These are phyloP conservation scores for Paragorgia papillata DNA, from an alignment of 92 coral and sea anemone species.

Conservation along the genomic window DNA sequence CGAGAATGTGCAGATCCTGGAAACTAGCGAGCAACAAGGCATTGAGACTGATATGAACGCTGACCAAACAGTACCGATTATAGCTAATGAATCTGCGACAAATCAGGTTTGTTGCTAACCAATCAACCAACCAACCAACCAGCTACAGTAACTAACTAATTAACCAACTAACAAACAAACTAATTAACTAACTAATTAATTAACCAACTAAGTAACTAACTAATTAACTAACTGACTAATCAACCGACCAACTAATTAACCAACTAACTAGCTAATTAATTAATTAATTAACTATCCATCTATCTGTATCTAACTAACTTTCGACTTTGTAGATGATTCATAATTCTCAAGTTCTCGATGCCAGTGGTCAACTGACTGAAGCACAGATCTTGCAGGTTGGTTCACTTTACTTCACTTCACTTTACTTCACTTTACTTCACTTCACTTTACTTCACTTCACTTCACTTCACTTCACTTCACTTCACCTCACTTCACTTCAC, in stretches of 20 bases:
- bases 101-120: constrained; percentile 29
- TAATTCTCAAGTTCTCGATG: constrained; percentile 24
- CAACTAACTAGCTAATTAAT: too few relatives aligned
- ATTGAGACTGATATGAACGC: constrained; percentile 39
- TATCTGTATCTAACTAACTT: too few relatives aligned
- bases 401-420: not conserved
- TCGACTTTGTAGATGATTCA: constrained; percentile 27
- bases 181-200: too few relatives aligned
- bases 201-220: too few relatives aligned
- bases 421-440: not conserved
- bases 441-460: not conserved
- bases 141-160: too few relatives aligned
- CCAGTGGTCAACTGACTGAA: constrained; percentile 60
- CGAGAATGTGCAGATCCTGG: constrained; percentile 25
- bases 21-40: constrained; percentile 36
- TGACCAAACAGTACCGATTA: constrained; percentile 37
- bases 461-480: not conserved
- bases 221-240: too few relatives aligned
- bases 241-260: too few relatives aligned
- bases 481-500: not conserved
- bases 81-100: not conserved
- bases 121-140: too few relatives aligned
- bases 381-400: constrained; percentile 62
- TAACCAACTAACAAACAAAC: too few relatives aligned
- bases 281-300: too few relatives aligned